These are phyloP conservation scores for Matsumurasca onukii DNA, from an alignment of 1,140 invertebrate species.

Conservation along the genomic window DNA sequence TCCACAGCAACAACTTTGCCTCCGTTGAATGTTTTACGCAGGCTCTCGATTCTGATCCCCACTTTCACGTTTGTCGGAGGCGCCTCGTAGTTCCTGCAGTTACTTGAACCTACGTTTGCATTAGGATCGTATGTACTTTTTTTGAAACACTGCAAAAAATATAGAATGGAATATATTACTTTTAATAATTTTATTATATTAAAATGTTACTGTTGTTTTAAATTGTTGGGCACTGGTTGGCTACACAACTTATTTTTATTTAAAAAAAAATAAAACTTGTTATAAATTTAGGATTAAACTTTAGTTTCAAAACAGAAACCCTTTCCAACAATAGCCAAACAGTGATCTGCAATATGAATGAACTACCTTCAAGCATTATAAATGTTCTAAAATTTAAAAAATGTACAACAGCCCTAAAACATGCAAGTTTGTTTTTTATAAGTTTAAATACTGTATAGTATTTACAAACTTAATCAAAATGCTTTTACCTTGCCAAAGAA, in stretches of 20 bases:
- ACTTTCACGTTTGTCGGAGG: constrained; percentile 20
- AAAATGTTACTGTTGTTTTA: neutral
- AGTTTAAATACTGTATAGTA: too few relatives aligned
- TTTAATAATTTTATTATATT: neutral
- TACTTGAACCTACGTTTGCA: neutral
- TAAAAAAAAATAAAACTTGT: neutral
- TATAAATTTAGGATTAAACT: neutral
- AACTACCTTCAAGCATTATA: too few relatives aligned
- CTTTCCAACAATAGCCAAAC: too few relatives aligned
- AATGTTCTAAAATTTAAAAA: too few relatives aligned
- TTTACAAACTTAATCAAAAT: too few relatives aligned
- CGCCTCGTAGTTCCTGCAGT: constrained; percentile 24
- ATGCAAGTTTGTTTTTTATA: too few relatives aligned
- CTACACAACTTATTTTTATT: neutral
- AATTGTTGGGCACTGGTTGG: too few relatives aligned
- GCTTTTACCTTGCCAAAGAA: too few relatives aligned
- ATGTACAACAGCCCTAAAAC: too few relatives aligned
- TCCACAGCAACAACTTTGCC: constrained; percentile 38
- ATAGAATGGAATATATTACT: neutral
- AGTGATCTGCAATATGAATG: too few relatives aligned
- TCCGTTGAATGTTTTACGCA: constrained; percentile 32
- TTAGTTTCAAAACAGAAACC: neutral
- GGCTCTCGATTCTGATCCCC: constrained; percentile 32
- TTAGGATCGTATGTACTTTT: constrained; percentile 8
- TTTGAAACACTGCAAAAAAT: constrained; percentile 18